Evolutionary conservation across 2,113 vertebrate species (phyloP), one percentile per base, ranked within the genome.

Genomic region (Lepus europaeus): DNA sequence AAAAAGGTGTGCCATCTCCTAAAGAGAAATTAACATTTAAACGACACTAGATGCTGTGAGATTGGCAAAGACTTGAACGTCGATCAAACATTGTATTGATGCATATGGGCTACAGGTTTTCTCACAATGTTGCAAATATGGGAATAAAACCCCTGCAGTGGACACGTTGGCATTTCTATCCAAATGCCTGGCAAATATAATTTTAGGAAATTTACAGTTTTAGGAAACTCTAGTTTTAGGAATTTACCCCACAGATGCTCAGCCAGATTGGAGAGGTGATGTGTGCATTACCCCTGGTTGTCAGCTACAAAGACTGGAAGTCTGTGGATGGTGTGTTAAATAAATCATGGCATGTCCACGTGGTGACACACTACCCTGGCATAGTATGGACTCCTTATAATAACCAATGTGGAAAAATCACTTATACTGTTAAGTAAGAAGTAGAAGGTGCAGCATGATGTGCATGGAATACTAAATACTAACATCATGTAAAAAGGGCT

Each of bases 401-500:
- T 45, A 45, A 64, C 51, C 16, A 3, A 6, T 0, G 0, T 5
- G 69, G 49, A 4, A 59, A 53, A 36, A 69, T 25, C 22, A n/a
- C 20, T 39, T 56, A 8, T 3, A 36, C 51, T 63, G 11, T 25
- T 36, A n/a, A 53, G 6, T 81, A 14, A 51, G 45, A 31, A 94
- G 79, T 3, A 4, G 19, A 9, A 29, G 3, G 31, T 39, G 9
- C 79, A 72, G 29, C n/a, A 1, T 9, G 2, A 2, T 11, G 23
- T 66, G 12, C n/a, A 0, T 8, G 17, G 25, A 64, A 23, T 1
- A 2, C 76, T 23, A 0, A 8, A 23, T 1, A 2, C 76, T 23
- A 0, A 6, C 9, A 0, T 2, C 31, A 31, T 56, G 8, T 51
- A 0, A 2, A 6, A 33, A 36, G 27, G 22, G 27, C 74, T 51